These are phyloP conservation scores for Sarcophaga carnaria DNA, from an alignment of 2,888 invertebrate genomes.

Conservation along the genomic window DNA sequence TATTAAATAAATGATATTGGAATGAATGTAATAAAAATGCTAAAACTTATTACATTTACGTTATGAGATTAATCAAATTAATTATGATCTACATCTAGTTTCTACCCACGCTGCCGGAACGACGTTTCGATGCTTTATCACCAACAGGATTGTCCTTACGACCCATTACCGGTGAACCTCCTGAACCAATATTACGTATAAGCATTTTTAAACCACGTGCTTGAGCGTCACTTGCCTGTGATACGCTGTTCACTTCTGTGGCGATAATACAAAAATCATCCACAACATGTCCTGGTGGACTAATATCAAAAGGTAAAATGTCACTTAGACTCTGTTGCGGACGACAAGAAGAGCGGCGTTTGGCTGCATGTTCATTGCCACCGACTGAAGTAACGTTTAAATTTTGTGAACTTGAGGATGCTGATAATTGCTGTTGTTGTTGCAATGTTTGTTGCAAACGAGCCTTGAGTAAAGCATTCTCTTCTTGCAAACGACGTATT, in stretches of 20 bases:
- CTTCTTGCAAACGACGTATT: slow-evolving; percentile 91
- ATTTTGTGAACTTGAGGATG: slow-evolving; percentile 70
- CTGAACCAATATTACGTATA: slow-evolving; percentile 90
- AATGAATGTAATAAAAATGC: not conserved
- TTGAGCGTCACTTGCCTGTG: slow-evolving; percentile 83
- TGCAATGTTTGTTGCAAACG: slow-evolving; percentile 78
- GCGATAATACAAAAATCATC: slow-evolving; percentile 96
- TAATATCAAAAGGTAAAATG: slow-evolving; percentile 86
- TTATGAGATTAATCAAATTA: slow-evolving; percentile 5
- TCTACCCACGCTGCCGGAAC: slow-evolving; percentile 81
- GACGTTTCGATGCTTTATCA: slow-evolving; percentile 76
- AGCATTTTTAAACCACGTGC: slow-evolving; percentile 90
- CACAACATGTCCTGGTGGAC: slow-evolving; percentile 90
- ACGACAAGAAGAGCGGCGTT: slow-evolving; percentile 79
- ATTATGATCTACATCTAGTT: slow-evolving; percentile 78
- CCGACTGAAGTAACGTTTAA: slow-evolving; percentile 48
- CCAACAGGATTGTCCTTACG: slow-evolving; percentile 83
- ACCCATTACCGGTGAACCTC: slow-evolving; percentile 90
- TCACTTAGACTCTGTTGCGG: slow-evolving; percentile 84
- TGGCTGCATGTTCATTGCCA: slow-evolving; percentile 63
- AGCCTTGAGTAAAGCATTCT: slow-evolving; percentile 88
- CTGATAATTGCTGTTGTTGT: slow-evolving; percentile 74
- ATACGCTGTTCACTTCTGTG: slow-evolving; percentile 84
- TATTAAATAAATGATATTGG: not conserved
- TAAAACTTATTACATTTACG: not conserved